Conservation (phyloP, 2,113 vertebrate species). For the Hippocampus guttulatus region DNA sequence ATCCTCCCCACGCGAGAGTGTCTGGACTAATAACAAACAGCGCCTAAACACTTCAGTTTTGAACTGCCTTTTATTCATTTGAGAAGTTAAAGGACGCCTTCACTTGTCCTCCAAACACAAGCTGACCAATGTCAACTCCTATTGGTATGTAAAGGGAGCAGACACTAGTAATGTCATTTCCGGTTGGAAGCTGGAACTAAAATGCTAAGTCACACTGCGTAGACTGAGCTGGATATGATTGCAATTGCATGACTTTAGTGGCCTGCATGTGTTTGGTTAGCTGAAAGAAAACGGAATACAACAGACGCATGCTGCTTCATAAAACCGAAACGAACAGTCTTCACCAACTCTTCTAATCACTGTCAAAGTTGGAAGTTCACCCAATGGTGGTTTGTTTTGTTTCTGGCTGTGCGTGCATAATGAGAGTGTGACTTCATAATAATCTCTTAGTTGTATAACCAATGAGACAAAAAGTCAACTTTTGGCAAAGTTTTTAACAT, state of each 20-base stretch:
- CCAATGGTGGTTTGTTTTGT: background rate
- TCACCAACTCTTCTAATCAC: background rate
- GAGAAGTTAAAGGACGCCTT: background rate
- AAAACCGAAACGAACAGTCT: background rate
- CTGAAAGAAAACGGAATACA: background rate
- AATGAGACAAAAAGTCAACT: background rate
- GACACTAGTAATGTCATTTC: background rate
- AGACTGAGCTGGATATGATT: background rate
- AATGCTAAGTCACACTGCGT: background rate
- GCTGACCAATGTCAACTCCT: constrained; percentile 45
- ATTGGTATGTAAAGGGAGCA: background rate
- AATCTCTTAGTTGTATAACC: background rate
- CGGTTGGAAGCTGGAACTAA: background rate
- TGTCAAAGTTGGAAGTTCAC: background rate
- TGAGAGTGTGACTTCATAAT: background rate
- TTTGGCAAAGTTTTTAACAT: background rate
- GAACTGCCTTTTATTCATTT: background rate
- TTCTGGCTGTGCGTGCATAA: background rate
- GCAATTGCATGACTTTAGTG: background rate
- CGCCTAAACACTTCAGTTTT: background rate
- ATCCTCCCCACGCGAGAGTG: background rate
- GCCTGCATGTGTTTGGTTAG: background rate
- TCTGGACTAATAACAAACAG: background rate
- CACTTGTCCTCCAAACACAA: constrained; percentile 38
- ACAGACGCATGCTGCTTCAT: background rate